phyloP scores from a whole-genome alignment of 2,888 invertebrate genomes.

The Drosophila subsilvestris region DNA sequence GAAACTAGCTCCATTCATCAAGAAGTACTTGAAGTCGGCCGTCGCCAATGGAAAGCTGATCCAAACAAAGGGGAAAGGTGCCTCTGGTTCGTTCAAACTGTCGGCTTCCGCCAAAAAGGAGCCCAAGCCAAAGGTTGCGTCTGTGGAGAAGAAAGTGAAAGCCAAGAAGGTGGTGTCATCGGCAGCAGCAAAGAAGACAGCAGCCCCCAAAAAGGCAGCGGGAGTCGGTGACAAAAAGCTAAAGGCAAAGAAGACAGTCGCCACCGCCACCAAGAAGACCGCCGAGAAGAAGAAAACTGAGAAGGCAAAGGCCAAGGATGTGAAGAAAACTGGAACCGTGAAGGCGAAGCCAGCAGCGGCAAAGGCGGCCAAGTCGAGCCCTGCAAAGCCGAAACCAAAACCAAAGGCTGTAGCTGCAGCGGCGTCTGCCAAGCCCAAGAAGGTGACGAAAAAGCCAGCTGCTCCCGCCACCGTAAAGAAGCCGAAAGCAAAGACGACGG shows the following conservation, averaged over 20 bases:
- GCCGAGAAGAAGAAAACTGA: conserved; percentile 49
- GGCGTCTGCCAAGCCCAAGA: conserved; percentile 39
- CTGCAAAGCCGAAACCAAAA: conserved; percentile 36
- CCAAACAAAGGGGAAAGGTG: conserved; percentile 67
- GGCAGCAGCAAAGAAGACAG: too few relatives aligned
- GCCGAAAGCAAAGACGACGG: conserved; percentile 45
- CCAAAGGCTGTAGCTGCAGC: not conserved
- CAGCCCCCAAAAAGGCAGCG: conserved; percentile 23
- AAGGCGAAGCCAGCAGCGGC: conserved; percentile 46
- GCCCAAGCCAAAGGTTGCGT: too few relatives aligned
- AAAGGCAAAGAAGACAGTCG: conserved; percentile 36
- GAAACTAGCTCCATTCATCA: conserved; percentile 85
- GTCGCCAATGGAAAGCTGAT: conserved; percentile 85
- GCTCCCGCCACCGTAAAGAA: conserved; percentile 37
- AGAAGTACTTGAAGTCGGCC: conserved; percentile 86
- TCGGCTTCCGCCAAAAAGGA: conserved; percentile 40
- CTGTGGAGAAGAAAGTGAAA: conserved; percentile 39
- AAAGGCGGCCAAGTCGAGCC: conserved; percentile 38
- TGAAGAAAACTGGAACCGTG: conserved; percentile 45
- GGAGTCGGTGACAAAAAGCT: conserved; percentile 37
- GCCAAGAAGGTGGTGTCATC: conserved; percentile 11
- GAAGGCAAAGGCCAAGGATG: conserved; percentile 51
- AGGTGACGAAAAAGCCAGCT: conserved; percentile 41
- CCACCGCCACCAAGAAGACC: conserved; percentile 41
- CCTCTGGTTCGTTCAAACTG: conserved; percentile 61